phyloP scores from a whole-genome alignment of 2,113 vertebrate species.

The Kobus ellipsiprymnus region DNA sequence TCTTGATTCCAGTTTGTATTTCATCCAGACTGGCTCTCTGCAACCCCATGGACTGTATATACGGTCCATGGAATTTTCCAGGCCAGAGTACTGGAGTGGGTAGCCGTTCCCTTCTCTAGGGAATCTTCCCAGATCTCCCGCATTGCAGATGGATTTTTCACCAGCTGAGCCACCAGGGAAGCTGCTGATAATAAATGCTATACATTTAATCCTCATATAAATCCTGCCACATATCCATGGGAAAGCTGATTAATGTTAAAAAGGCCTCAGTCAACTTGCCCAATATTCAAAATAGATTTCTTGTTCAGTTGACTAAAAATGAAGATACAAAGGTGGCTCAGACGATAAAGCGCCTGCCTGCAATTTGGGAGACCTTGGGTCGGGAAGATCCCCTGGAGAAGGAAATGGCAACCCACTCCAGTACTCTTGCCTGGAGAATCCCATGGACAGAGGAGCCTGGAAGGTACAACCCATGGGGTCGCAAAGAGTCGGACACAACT shows the following conservation, averaged over 20 bases:
- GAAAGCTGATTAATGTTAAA: background rate
- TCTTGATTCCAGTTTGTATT: background rate
- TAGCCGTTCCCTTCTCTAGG: background rate
- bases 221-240: background rate
- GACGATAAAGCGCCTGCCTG: rapidly evolving
- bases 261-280: background rate
- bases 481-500: no score
- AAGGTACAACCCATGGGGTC: no score
- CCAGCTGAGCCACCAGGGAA: background rate
- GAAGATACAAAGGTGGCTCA: background rate
- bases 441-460: no score
- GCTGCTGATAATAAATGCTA: background rate
- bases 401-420: no score
- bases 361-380: no score
- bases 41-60: background rate
- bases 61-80: background rate
- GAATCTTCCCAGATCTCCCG: background rate
- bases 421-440: no score
- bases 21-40: background rate
- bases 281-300: background rate
- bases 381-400: no score
- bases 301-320: background rate
- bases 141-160: background rate
- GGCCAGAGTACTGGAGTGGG: background rate
- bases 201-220: background rate